Base-by-base conservation (phyloP, 2,113 vertebrate species). In the Anhinga rufa region DNA sequence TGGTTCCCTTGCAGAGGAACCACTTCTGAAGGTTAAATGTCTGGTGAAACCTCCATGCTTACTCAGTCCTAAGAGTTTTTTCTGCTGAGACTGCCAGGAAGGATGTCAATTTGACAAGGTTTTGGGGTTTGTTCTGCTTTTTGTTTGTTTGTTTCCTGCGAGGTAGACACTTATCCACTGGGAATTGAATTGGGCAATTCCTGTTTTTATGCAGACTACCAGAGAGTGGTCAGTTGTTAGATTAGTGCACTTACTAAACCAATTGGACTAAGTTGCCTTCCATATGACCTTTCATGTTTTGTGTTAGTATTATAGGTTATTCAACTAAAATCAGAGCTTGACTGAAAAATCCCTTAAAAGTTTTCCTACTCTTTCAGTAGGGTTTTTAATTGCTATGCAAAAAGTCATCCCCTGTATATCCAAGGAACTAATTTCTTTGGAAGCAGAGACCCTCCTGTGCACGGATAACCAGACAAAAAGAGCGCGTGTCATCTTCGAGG, bases 401-500 rank as follows among this genome's bases (percentile, higher is more conserved):
- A 72, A 69, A 52, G 20, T 7, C 31, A 60, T 75, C 8, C 14
- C 9, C 15, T 38, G 5, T 42, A 31, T 79, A 78, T 76, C 79
- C 52, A 55, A 60, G 74, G 42, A 34, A 48, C 17, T 36, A 7
- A 52, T 62, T 83, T 92, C 5, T 68, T 42, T 64, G 69, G 82
- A 79, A 89, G 48, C 52, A 84, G 46, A 82, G 46, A 46, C 22
- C 14, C 10, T 49, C 11, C 12, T 74, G 32, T 46, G 34, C 60
- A 16, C 28, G 57, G 44, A 34, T 42, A n/a, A 38, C 15, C 17
- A 25, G 32, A 51, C 10, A 3, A 10, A 72, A 66, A 64, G 20
- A 77, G 46, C 1, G 1, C 2, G 1, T 6, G 3, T 70, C 19
- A 4, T 54, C 38, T 78, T 24, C 1, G 14, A 42, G 36, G 14